Percentiles rank a stretch among this genome's conserved stretches.
phyloP scores from a whole-genome alignment of 2,888 invertebrate species.

The Masnerella sp. region DNA sequence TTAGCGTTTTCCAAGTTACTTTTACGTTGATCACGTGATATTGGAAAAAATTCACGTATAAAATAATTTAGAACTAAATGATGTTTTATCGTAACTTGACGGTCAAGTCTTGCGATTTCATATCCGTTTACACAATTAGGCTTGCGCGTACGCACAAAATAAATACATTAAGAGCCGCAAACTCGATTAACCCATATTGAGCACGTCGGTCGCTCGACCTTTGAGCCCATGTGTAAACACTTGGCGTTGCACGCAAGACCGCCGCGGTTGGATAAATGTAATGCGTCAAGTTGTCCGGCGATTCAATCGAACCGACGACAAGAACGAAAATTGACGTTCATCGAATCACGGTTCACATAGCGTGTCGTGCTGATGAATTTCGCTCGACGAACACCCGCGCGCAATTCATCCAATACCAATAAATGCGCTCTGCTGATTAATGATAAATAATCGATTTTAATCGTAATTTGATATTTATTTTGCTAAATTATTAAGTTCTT shows the following conservation, averaged over 20 bases:
- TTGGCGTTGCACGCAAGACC: constrained; percentile 40
- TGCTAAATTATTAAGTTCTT: too few relatives aligned
- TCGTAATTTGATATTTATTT: too few relatives aligned
- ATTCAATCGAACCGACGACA: constrained; percentile 49
- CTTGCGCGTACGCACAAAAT: constrained; percentile 30
- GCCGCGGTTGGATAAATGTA: constrained; percentile 44
- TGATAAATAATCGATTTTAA: constrained; percentile 12
- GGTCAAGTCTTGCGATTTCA: too few relatives aligned
- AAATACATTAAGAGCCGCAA: constrained; percentile 38
- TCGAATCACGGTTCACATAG: constrained; percentile 53
- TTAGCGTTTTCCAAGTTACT: too few relatives aligned
- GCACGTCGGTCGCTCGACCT: constrained; percentile 23
- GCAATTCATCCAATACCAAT: constrained; percentile 37
- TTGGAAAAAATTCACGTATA: too few relatives aligned
- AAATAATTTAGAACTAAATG: too few relatives aligned
- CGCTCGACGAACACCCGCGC: constrained; percentile 33
- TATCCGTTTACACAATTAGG: constrained; percentile 15
- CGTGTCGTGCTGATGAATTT: constrained; percentile 45
- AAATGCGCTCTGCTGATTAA: constrained; percentile 18
- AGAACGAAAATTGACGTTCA: constrained; percentile 57
- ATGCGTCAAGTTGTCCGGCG: constrained; percentile 51
- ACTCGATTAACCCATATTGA: constrained; percentile 33
- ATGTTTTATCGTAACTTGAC: too few relatives aligned
- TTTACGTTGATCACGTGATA: too few relatives aligned
- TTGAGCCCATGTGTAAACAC: constrained; percentile 36